These are phyloP conservation scores for Toxotes lorentzi DNA, from an alignment of 2,797 vertebrate species.

Conservation along the genomic window DNA sequence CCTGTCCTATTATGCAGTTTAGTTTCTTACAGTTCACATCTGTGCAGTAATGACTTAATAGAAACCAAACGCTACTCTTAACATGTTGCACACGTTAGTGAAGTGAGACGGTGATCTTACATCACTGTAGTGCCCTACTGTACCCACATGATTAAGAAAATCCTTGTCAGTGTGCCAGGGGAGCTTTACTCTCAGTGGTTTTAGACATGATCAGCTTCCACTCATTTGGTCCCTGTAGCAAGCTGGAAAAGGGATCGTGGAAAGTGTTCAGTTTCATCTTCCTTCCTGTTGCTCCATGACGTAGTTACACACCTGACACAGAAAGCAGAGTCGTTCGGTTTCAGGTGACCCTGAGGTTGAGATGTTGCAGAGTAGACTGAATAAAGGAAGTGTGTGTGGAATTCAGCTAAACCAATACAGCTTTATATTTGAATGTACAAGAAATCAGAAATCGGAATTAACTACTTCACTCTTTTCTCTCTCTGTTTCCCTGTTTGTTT, in stretches of 20 bases:
- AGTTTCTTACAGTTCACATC: neutral
- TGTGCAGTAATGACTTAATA: neutral
- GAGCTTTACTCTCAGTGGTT: slow-evolving; percentile 16
- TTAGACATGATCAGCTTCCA: slow-evolving; percentile 50
- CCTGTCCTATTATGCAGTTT: neutral
- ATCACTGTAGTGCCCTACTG: neutral
- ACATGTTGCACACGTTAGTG: neutral
- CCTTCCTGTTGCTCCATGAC: slow-evolving; percentile 64
- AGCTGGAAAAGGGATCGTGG: slow-evolving; percentile 16
- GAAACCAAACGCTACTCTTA: neutral
- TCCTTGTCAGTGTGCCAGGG: neutral
- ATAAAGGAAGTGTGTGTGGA: neutral
- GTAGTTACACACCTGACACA: slow-evolving; percentile 43
- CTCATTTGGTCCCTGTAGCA: slow-evolving; percentile 31
- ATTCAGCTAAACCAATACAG: neutral
- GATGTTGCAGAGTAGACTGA: slow-evolving; percentile 13
- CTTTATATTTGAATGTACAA: neutral
- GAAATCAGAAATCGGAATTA: neutral
- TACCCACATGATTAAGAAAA: neutral
- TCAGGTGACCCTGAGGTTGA: slow-evolving; percentile 35
- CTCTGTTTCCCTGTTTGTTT: neutral
- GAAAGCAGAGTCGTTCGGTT: slow-evolving; percentile 16
- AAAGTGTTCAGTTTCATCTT: slow-evolving; percentile 74
- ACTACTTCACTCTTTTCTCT: neutral
- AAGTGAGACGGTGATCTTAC: neutral